Evolutionary conservation across 2,888 invertebrate genomes (phyloP).

Genomic region (Hirtodrosophila duncani): DNA sequence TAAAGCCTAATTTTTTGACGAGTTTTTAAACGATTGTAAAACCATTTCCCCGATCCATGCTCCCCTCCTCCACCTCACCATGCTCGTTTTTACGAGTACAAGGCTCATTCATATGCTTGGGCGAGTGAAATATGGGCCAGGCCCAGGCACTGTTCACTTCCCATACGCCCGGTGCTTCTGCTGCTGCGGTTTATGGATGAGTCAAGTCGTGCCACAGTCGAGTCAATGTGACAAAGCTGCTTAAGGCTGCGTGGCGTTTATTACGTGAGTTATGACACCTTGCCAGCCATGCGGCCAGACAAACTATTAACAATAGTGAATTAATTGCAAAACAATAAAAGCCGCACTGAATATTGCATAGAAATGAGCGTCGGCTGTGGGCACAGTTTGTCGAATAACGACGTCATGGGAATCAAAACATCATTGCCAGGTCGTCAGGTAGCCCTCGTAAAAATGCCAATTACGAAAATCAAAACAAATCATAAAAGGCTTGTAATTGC

Average conservation of each 20-base stretch:
- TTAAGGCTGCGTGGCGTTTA: conserved; percentile 48
- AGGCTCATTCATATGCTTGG: conserved; percentile 54
- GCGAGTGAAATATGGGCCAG: conserved; percentile 65
- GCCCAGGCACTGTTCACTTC: conserved; percentile 49
- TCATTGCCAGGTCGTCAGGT: conserved; percentile 32
- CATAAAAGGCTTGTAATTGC: conserved; percentile 60
- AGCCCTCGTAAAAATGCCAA: conserved; percentile 52
- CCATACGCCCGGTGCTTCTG: conserved; percentile 18
- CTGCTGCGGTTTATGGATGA: conserved; percentile 43
- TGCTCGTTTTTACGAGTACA: conserved; percentile 60
- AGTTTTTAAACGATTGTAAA: conserved; percentile 78
- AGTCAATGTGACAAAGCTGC: conserved; percentile 50
- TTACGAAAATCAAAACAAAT: conserved; percentile 65
- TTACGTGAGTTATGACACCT: conserved; percentile 58
- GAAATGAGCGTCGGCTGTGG: conserved; percentile 31
- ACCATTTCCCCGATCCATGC: conserved; percentile 61
- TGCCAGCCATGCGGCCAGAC: conserved; percentile 25
- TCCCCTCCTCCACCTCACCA: conserved; percentile 23
- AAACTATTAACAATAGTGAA: conserved; percentile 56
- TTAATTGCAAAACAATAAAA: conserved; percentile 58
- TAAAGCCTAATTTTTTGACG: conserved; percentile 77
- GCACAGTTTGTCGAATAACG: conserved; percentile 11
- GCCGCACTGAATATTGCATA: conserved; percentile 47
- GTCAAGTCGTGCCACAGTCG: conserved; percentile 15
- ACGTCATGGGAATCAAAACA: conserved; percentile 4